These are phyloP conservation scores for Epirrhoe alternata DNA, from an alignment of 2,888 invertebrate genomes.

Conservation along the genomic window DNA sequence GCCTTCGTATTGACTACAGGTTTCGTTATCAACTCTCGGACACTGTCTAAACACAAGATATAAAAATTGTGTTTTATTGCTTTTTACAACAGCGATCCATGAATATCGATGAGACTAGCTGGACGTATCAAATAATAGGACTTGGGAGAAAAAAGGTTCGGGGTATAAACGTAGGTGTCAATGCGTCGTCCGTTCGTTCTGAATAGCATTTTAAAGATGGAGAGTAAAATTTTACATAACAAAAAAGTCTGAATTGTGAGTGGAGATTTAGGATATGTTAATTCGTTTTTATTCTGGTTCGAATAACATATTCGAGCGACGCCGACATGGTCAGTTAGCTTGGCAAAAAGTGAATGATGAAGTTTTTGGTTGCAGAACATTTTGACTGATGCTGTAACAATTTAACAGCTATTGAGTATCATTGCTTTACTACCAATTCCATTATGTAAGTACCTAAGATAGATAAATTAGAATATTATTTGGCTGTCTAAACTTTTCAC, in stretches of 20 bases:
- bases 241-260: conserved; percentile 67
- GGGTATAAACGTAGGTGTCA: conserved; percentile 76
- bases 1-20: conserved; percentile 77
- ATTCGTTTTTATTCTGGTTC: conserved; percentile 67
- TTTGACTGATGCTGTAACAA: not conserved
- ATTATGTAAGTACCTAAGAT: no score
- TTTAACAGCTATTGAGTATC: not conserved
- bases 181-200: conserved; percentile 61
- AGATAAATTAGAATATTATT: no score
- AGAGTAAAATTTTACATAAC: conserved; percentile 69
- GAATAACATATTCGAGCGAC: conserved; percentile 69
- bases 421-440: not conserved
- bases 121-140: conserved; percentile 70
- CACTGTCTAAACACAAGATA: conserved; percentile 82
- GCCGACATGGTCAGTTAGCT: conserved; percentile 52
- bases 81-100: conserved; percentile 75
- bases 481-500: no score
- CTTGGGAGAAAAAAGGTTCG: conserved; percentile 58
- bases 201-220: conserved; percentile 70
- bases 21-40: conserved; percentile 82
- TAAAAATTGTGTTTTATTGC: conserved; percentile 84
- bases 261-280: conserved; percentile 73
- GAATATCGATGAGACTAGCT: conserved; percentile 74
- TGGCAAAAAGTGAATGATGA: conserved; percentile 71
- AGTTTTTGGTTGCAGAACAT: conserved; percentile 69